Percentiles rank a stretch among this genome's conserved stretches.
These are phyloP conservation scores for Bellardia pandia DNA, from an alignment of 2,888 invertebrate genomes.

Conservation along the genomic window DNA sequence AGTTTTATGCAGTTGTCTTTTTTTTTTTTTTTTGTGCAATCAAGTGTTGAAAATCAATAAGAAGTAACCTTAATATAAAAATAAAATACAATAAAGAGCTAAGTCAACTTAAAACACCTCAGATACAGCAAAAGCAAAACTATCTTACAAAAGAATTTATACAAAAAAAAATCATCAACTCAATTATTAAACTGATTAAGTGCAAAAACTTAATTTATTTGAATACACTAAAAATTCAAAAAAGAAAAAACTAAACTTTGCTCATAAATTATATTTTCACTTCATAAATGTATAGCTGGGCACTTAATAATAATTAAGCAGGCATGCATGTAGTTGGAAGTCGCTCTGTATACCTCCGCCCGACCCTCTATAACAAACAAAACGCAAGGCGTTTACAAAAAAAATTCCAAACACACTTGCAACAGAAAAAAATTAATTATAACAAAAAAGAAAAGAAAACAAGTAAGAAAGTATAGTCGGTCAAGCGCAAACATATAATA, in stretches of 20 bases:
- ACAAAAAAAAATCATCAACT: conserved; percentile 52
- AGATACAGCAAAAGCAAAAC: not conserved
- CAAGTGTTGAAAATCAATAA: no score
- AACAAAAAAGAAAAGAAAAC: conserved; percentile 24
- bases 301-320: conserved; percentile 77
- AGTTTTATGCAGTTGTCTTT: no score
- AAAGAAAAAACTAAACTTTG: conserved; percentile 65
- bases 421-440: conserved; percentile 44
- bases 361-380: conserved; percentile 34
- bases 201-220: conserved; percentile 26
- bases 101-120: not conserved
- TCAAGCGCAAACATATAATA: no score
- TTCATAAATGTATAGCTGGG: conserved; percentile 73
- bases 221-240: conserved; percentile 21
- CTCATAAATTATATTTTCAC: conserved; percentile 75
- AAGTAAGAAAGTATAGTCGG: not conserved
- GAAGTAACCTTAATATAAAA: no score
- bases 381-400: conserved; percentile 55
- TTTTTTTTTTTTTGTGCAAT: no score
- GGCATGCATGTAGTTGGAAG: conserved; percentile 58
- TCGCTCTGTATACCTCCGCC: not conserved
- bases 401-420: conserved; percentile 13
- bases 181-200: conserved; percentile 62
- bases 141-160: not conserved
- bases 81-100: no score